Evolutionary conservation across 2,113 vertebrate genomes (phyloP).

Genomic region (Ailuropoda melanoleuca): DNA sequence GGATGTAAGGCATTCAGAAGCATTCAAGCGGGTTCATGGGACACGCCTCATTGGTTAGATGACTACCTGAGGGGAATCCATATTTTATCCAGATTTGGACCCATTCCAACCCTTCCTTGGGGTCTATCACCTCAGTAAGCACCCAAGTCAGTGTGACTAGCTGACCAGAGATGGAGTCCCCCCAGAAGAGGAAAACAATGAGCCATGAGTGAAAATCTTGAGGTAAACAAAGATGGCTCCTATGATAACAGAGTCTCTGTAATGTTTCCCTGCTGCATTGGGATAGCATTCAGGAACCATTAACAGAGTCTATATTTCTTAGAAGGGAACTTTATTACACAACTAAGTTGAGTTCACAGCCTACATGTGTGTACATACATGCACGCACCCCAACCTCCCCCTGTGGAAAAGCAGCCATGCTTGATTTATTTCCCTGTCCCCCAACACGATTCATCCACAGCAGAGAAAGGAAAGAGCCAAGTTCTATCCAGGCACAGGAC

Average conservation of each 20-base stretch:
- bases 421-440: neutral
- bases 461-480: neutral
- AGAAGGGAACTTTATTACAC: neutral
- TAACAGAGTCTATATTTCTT: neutral
- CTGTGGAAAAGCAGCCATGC: neutral
- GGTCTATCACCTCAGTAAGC: neutral
- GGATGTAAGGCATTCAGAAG: neutral
- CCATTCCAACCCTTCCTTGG: neutral
- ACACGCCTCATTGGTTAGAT: neutral
- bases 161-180: neutral
- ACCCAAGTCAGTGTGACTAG: neutral
- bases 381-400: neutral
- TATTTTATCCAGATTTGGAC: neutral
- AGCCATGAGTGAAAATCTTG: slow-evolving; percentile 47
- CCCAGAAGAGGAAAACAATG: slow-evolving; percentile 32
- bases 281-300: neutral
- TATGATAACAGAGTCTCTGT: slow-evolving; percentile 46
- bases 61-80: neutral
- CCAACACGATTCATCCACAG: neutral
- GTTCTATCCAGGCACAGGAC: neutral
- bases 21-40: neutral
- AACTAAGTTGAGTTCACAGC: slow-evolving; percentile 49
- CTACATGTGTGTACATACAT: neutral
- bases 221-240: slow-evolving; percentile 13
- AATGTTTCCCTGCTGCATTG: neutral